Evolutionary conservation across 92 coral and sea anemone genomes (phyloP).

Genomic region (Phenganax stokvisi): DNA sequence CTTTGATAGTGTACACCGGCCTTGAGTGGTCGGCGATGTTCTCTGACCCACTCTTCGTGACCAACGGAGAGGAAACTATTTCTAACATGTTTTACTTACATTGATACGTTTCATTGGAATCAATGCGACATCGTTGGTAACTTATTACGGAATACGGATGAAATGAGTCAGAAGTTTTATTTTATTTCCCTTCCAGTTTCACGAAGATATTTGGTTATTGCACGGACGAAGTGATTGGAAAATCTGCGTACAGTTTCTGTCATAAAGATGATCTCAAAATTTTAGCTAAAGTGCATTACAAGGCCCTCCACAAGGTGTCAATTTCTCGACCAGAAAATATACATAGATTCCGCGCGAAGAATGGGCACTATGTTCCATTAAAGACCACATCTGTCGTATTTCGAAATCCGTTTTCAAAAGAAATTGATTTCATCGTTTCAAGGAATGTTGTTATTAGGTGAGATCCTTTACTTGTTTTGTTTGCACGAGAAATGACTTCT

Average conservation of each 20-base stretch:
- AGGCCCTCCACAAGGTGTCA: conserved; percentile 24
- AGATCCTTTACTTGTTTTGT: conserved; percentile 30
- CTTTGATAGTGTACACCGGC: no score
- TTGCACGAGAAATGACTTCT: no score
- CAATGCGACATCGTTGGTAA: no score
- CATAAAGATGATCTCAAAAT: conserved; percentile 64
- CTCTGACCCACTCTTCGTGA: no score
- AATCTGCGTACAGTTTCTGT: conserved; percentile 67
- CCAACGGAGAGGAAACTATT: no score
- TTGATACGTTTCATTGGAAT: no score
- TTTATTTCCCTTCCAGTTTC: conserved; percentile 45
- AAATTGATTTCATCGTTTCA: conserved; percentile 66
- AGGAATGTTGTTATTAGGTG: conserved; percentile 56
- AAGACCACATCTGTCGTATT: conserved; percentile 56
- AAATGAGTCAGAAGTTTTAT: background rate
- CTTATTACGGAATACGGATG: no score
- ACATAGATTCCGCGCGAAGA: conserved; percentile 68
- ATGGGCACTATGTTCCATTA: conserved; percentile 72
- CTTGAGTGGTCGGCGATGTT: no score
- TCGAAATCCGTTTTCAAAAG: conserved; percentile 85
- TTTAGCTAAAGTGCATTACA: conserved; percentile 57
- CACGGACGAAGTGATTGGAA: conserved; percentile 74
- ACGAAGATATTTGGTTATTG: conserved; percentile 69
- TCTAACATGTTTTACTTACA: no score
- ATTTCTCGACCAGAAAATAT: conserved; percentile 29